Evolutionary conservation across 1,140 invertebrate species (phyloP).

Genomic region (Drosophila miranda): DNA sequence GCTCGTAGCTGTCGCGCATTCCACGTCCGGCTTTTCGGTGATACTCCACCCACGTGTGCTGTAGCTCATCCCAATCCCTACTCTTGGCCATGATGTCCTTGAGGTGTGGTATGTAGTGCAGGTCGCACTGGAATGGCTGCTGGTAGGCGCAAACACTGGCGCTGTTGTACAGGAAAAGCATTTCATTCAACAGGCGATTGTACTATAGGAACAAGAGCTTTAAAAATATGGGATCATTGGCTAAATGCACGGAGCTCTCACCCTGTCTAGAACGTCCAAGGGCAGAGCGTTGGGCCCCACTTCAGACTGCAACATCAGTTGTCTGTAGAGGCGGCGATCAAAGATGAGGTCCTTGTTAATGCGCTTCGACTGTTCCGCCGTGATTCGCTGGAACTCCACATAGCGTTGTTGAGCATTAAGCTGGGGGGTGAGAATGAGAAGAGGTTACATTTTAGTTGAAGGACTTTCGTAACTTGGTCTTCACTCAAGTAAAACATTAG

Average conservation of each 20-base stretch:
- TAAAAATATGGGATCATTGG: no score
- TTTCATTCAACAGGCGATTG: conserved; percentile 92
- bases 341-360: conserved; percentile 86
- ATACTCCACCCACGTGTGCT: conserved; percentile 94
- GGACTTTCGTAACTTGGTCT: neutral
- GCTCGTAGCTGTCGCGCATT: conserved; percentile 91
- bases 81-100: conserved; percentile 88
- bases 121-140: conserved; percentile 90
- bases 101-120: conserved; percentile 91
- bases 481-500: neutral
- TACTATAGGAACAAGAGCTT: conserved; percentile 85
- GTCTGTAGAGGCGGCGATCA: conserved; percentile 88
- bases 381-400: conserved; percentile 90
- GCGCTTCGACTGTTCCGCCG: conserved; percentile 88
- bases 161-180: conserved; percentile 94
- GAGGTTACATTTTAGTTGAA: neutral
- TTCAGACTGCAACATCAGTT: conserved; percentile 89
- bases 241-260: conserved; percentile 82
- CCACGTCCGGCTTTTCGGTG: conserved; percentile 89
- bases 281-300: conserved; percentile 93
- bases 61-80: conserved; percentile 92
- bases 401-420: conserved; percentile 87
- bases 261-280: conserved; percentile 91
- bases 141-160: conserved; percentile 93
- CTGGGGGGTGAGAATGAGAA: conserved; percentile 26